phyloP scores from a whole-genome alignment of 1,140 invertebrate genomes.

The Pentalonia nigronervosa region DNA sequence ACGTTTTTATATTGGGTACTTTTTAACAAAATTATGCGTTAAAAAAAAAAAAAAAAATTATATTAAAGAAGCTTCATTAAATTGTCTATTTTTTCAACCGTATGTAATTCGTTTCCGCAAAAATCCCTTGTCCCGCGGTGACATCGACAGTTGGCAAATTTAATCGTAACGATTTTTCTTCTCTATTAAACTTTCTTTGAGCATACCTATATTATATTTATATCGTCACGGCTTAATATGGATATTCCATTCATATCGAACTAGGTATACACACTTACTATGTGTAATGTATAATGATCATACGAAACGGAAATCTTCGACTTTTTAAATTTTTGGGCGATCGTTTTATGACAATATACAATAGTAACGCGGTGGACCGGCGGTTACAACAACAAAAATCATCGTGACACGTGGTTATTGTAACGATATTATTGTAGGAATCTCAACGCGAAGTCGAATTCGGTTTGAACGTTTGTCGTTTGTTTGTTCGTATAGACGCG shows the following conservation, averaged over 20 bases:
- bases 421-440: not conserved
- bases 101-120: not conserved
- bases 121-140: not conserved
- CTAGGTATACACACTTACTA: too few relatives aligned
- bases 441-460: not conserved
- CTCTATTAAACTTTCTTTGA: not conserved
- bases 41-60: too few relatives aligned
- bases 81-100: not conserved
- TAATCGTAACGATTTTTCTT: not conserved
- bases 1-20: not conserved
- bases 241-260: too few relatives aligned
- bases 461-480: not conserved
- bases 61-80: too few relatives aligned
- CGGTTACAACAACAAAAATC: too few relatives aligned
- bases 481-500: slow-evolving; percentile 17
- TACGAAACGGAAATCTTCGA: not conserved
- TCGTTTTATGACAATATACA: too few relatives aligned
- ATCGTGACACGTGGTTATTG: too few relatives aligned
- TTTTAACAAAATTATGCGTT: too few relatives aligned
- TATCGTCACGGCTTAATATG: not conserved
- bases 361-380: not conserved
- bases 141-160: not conserved
- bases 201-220: not conserved
- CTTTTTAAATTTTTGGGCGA: not conserved
- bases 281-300: too few relatives aligned